Evolutionary conservation across 92 coral and sea anemone species (phyloP).

Genomic region (Galaxea fascicularis): DNA sequence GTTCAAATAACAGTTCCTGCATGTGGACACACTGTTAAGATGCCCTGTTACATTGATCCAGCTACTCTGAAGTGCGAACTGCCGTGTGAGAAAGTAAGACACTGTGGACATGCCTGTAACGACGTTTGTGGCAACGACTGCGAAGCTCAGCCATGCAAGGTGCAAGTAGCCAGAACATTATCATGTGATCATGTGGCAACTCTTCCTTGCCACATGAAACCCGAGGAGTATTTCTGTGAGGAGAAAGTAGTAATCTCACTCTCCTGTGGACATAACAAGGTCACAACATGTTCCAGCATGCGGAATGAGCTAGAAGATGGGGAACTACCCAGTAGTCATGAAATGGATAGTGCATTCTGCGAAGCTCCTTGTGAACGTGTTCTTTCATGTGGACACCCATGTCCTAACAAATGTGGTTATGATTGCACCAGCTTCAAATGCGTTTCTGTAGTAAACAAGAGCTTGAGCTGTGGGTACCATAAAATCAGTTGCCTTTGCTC

Average conservation of each 20-base stretch:
- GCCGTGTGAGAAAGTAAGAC: too few species aligned
- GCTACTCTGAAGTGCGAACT: too few species aligned
- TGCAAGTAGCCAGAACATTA: too few species aligned
- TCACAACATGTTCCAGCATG: slow-evolving; percentile 9
- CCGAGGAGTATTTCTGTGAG: slow-evolving; percentile 4
- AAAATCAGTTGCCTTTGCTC: slow-evolving; percentile 40
- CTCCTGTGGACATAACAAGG: slow-evolving; percentile 32
- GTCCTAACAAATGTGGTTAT: slow-evolving; percentile 27
- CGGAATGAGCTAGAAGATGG: background rate
- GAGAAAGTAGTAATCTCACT: background rate
- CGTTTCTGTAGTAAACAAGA: slow-evolving; percentile 20
- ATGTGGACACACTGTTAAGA: too few species aligned
- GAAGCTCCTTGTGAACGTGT: slow-evolving; percentile 9
- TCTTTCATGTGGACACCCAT: slow-evolving; percentile 55
- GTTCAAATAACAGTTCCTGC: too few species aligned
- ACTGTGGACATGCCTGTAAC: too few species aligned
- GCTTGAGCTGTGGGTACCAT: slow-evolving; percentile 62
- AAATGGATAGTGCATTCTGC: background rate
- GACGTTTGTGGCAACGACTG: too few species aligned
- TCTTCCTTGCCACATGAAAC: too few species aligned
- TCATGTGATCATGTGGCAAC: too few species aligned
- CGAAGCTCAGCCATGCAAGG: too few species aligned
- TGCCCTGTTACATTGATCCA: too few species aligned
- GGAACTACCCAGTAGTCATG: slow-evolving; percentile 69
- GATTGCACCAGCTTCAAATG: slow-evolving; percentile 36